phyloP scores from a whole-genome alignment of 2,797 vertebrate genomes.

The Pterois miles region DNA sequence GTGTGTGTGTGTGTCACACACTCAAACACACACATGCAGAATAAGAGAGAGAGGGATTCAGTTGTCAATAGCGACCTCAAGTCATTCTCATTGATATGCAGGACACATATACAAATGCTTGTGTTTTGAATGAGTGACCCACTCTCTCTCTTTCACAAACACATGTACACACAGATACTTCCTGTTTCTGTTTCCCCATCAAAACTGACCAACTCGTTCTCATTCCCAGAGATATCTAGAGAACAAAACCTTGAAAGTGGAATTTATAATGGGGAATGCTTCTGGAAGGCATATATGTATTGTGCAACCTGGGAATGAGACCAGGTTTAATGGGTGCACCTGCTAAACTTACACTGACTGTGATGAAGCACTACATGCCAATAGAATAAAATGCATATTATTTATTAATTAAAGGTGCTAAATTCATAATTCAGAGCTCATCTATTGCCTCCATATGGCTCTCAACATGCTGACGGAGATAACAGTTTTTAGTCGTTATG shows the following conservation, averaged over 20 bases:
- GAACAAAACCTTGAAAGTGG: not conserved
- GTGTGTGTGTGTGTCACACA: not conserved
- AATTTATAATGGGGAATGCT: not conserved
- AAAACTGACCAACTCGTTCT: not conserved
- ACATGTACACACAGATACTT: not conserved
- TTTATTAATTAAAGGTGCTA: too few relatives aligned
- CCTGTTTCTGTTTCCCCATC: not conserved
- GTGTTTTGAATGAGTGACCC: slow-evolving; percentile 22
- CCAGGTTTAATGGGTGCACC: not conserved
- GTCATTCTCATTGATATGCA: slow-evolving; percentile 66
- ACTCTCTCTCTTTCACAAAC: not conserved
- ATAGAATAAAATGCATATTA: not conserved
- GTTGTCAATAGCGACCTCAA: slow-evolving; percentile 51
- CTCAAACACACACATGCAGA: not conserved
- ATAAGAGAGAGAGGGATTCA: slow-evolving; percentile 1
- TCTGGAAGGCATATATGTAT: not conserved
- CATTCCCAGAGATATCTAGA: not conserved
- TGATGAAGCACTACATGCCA: not conserved
- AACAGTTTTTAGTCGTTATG: fast-evolving
- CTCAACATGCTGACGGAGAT: too few relatives aligned
- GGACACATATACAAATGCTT: slow-evolving; percentile 49
- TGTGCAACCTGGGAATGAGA: not conserved
- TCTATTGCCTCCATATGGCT: too few relatives aligned
- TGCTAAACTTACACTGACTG: not conserved
- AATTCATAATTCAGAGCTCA: too few relatives aligned